Conservation (phyloP, 2,888 invertebrate species). For the Taenaris catops region DNA sequence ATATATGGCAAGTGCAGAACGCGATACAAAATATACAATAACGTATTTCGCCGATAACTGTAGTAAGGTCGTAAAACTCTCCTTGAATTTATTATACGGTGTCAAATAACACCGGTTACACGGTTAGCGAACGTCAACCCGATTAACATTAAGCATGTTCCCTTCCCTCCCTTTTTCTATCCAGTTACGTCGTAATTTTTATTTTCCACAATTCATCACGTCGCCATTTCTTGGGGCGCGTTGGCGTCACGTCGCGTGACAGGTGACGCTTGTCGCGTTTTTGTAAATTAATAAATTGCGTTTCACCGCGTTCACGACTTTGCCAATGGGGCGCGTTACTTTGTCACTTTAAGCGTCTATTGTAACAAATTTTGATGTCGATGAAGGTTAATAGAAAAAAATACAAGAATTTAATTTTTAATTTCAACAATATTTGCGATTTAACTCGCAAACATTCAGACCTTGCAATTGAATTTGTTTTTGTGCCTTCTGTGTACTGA, state of each 20-base stretch:
- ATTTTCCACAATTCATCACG: constrained; percentile 66
- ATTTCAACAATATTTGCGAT: too few species aligned
- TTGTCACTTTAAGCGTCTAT: too few species aligned
- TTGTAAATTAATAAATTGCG: constrained; percentile 57
- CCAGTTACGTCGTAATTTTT: constrained; percentile 59
- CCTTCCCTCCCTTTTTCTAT: constrained; percentile 36
- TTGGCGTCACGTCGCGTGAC: constrained; percentile 41
- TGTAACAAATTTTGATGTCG: too few species aligned
- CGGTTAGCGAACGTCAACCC: constrained; percentile 36
- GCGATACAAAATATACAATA: too few species aligned
- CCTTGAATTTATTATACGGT: constrained; percentile 14
- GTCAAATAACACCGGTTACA: constrained; percentile 19
- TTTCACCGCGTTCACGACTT: constrained; percentile 41
- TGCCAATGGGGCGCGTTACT: constrained; percentile 16
- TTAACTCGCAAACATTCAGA: too few species aligned
- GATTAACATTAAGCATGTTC: constrained; percentile 53
- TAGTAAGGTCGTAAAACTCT: too few species aligned
- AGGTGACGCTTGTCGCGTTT: constrained; percentile 52
- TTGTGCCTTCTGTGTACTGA: too few species aligned
- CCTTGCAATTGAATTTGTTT: too few species aligned
- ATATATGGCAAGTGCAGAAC: too few species aligned
- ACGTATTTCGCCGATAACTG: too few species aligned
- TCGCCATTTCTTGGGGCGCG: constrained; percentile 28
- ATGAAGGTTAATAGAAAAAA: too few species aligned
- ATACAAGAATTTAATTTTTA: background rate